Conservation (phyloP, 2,888 invertebrate species). For the Drosophila greeni region DNA sequence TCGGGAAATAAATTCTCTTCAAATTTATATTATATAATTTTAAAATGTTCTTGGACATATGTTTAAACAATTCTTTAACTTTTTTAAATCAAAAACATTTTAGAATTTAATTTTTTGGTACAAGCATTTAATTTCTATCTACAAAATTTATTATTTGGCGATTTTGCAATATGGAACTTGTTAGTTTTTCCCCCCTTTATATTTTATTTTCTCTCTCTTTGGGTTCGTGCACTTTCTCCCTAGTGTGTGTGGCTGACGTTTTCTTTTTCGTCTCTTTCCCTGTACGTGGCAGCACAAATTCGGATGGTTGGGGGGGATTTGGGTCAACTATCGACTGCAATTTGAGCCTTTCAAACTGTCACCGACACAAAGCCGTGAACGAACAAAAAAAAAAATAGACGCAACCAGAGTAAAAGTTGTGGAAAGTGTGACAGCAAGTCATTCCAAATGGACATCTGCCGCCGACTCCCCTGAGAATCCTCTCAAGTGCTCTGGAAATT, state of each 20-base stretch:
- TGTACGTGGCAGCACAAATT: slow-evolving; percentile 54
- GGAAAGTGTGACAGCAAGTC: slow-evolving; percentile 54
- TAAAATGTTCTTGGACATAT: not conserved
- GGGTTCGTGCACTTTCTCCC: slow-evolving; percentile 5
- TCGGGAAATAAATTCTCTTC: not conserved
- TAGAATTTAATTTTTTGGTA: not conserved
- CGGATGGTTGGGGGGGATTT: slow-evolving; percentile 37
- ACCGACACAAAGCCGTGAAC: slow-evolving; percentile 38
- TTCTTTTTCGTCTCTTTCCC: slow-evolving; percentile 19
- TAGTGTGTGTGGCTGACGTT: slow-evolving; percentile 9
- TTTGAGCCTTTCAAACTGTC: slow-evolving; percentile 59
- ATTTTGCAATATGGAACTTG: not conserved
- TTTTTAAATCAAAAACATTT: not conserved
- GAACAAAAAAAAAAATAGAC: not conserved
- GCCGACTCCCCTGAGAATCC: slow-evolving; percentile 36
- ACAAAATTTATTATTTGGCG: not conserved
- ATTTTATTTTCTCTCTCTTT: not conserved
- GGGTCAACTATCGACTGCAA: slow-evolving; percentile 70
- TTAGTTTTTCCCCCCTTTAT: not conserved
- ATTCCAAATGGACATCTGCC: slow-evolving; percentile 45
- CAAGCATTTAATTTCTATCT: not conserved
- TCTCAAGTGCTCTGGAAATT: slow-evolving; percentile 60
- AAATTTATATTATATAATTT: not conserved
- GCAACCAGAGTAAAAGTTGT: slow-evolving; percentile 23
- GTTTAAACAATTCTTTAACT: not conserved